Conservation (phyloP, 2,113 vertebrate species). For the Arothron firmamentum region DNA sequence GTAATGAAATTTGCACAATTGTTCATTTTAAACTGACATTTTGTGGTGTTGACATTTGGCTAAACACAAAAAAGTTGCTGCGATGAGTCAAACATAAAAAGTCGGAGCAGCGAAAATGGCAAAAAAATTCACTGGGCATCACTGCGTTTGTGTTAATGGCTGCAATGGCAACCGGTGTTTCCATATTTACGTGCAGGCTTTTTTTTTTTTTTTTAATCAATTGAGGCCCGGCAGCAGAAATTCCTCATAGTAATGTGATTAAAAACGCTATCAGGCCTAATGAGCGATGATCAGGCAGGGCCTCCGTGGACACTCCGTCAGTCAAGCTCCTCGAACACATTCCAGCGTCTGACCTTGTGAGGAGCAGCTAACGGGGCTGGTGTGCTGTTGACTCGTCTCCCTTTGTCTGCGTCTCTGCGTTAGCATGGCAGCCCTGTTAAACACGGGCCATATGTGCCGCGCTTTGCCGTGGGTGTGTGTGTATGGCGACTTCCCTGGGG, state of each 20-base stretch:
- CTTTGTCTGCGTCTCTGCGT: constrained; percentile 41
- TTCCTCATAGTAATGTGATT: background rate
- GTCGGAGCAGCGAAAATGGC: too few relatives aligned
- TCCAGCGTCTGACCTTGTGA: constrained; percentile 23
- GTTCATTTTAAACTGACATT: too few relatives aligned
- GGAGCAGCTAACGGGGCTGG: constrained; percentile 32
- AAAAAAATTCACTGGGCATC: too few relatives aligned
- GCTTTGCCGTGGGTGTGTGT: constrained; percentile 28
- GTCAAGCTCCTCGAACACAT: background rate
- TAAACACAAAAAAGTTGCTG: too few relatives aligned
- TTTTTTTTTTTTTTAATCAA: too few relatives aligned
- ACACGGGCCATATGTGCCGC: constrained; percentile 51
- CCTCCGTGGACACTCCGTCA: background rate
- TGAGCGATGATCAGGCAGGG: background rate
- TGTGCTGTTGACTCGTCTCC: constrained; percentile 29
- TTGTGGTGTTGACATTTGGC: too few relatives aligned
- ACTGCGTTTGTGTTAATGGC: too few relatives aligned
- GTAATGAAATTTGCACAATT: too few relatives aligned
- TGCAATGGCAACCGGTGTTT: too few relatives aligned
- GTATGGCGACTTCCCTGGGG: constrained; percentile 58
- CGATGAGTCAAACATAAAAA: too few relatives aligned
- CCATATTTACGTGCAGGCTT: too few relatives aligned
- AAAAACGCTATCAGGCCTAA: background rate
- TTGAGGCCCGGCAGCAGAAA: too few relatives aligned
- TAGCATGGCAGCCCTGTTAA: constrained; percentile 44